These are phyloP conservation scores for Acrocephalus kingi DNA, from an alignment of 2,113 vertebrate genomes.

Conservation along the genomic window DNA sequence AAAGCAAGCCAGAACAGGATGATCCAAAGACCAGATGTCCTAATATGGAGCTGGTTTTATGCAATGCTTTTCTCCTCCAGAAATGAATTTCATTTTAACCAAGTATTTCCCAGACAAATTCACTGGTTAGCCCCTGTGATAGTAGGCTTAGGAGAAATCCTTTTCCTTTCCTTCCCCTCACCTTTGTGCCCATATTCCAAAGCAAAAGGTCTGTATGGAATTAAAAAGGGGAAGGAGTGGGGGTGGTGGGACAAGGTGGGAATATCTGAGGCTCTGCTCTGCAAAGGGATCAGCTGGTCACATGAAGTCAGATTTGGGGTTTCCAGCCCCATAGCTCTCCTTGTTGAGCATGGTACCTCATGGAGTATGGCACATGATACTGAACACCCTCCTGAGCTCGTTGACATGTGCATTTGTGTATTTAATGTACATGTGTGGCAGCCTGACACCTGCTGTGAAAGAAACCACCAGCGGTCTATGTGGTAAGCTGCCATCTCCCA, in stretches of 20 bases:
- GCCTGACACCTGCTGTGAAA: neutral
- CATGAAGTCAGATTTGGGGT: neutral
- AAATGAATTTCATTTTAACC: neutral
- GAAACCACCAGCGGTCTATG: neutral
- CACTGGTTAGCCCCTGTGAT: neutral
- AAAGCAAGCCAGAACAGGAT: neutral
- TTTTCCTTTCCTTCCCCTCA: neutral
- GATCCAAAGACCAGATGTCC: neutral
- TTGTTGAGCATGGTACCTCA: neutral
- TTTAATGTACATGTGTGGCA: neutral
- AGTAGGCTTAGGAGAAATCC: neutral
- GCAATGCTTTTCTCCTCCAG: neutral
- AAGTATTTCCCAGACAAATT: neutral
- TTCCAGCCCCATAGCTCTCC: neutral
- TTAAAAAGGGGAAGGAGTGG: neutral
- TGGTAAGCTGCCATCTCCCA: neutral
- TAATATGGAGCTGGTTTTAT: neutral
- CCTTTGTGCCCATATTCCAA: neutral
- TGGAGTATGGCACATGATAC: neutral
- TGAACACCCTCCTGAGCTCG: neutral
- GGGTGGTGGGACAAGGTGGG: accelerated
- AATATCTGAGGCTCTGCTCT: neutral
- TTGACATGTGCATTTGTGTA: neutral
- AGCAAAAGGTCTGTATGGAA: neutral
- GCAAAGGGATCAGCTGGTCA: neutral